These are phyloP conservation scores for Nebria ingens DNA, from an alignment of 1,140 invertebrate species.

Conservation along the genomic window DNA sequence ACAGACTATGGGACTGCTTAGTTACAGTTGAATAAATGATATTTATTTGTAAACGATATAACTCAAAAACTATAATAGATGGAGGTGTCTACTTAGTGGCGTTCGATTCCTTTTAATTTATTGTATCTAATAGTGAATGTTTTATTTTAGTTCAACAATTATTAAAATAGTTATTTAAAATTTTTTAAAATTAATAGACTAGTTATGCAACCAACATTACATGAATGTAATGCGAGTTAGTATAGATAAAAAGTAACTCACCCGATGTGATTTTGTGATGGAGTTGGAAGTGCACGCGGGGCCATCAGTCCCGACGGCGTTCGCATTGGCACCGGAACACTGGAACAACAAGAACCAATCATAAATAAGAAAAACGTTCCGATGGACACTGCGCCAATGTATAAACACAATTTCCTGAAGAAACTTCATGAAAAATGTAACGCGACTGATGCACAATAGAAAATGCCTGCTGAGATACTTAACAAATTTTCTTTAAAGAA, in stretches of 20 bases:
- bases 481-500: no score
- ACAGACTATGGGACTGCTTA: no score
- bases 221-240: not conserved
- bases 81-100: no score
- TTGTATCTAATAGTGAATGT: not conserved
- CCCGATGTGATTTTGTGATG: not conserved
- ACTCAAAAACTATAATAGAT: no score
- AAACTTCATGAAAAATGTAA: conserved; percentile 1
- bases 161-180: not conserved
- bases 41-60: no score
- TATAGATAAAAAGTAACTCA: not conserved
- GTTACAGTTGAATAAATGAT: no score
- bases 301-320: not conserved
- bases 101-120: not conserved
- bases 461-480: no score
- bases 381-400: not conserved
- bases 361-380: not conserved
- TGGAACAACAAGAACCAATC: conserved; percentile 4
- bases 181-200: not conserved
- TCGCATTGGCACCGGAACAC: not conserved
- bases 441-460: no score
- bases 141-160: not conserved
- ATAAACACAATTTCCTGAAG: not conserved
- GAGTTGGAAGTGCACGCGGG: not conserved
- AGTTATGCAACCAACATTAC: no score